Conservation (phyloP, 2,888 invertebrate genomes). For the Xestia sexstrigata region DNA sequence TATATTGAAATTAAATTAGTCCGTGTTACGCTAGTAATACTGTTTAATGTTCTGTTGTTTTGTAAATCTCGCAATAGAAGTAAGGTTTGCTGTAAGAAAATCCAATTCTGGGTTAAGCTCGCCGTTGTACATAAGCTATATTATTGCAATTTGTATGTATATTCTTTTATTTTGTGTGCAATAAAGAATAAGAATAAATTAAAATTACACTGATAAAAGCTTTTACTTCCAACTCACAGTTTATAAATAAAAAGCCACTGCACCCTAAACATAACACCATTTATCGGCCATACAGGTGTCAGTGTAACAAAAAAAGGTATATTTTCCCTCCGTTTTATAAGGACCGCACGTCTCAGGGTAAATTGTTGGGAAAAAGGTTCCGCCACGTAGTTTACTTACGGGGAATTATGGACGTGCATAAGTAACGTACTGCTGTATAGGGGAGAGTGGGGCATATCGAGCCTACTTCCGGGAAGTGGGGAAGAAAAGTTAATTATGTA, state of each 20-base stretch:
- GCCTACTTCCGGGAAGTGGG: constrained; percentile 23
- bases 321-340: constrained; percentile 68
- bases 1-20: not conserved
- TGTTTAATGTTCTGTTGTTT: too few species aligned
- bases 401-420: constrained; percentile 65
- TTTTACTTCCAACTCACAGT: not conserved
- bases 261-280: constrained; percentile 48
- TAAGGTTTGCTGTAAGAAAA: too few species aligned
- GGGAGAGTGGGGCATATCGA: constrained; percentile 16
- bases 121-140: too few species aligned
- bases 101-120: too few species aligned
- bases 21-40: not conserved
- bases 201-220: not conserved
- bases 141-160: too few species aligned
- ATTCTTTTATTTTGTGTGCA: too few species aligned
- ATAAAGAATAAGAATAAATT: not conserved
- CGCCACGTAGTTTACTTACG: constrained; percentile 70
- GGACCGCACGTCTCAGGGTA: constrained; percentile 70
- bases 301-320: constrained; percentile 60
- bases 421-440: constrained; percentile 50
- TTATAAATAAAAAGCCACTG: constrained; percentile 5
- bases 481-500: constrained; percentile 51
- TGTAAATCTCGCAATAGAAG: too few species aligned
- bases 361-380: constrained; percentile 74
- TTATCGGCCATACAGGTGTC: constrained; percentile 62